Evolutionary conservation across 1,140 invertebrate species (phyloP), one percentile per base, ranked within the genome.

Genomic region (Penaeus indicus): DNA sequence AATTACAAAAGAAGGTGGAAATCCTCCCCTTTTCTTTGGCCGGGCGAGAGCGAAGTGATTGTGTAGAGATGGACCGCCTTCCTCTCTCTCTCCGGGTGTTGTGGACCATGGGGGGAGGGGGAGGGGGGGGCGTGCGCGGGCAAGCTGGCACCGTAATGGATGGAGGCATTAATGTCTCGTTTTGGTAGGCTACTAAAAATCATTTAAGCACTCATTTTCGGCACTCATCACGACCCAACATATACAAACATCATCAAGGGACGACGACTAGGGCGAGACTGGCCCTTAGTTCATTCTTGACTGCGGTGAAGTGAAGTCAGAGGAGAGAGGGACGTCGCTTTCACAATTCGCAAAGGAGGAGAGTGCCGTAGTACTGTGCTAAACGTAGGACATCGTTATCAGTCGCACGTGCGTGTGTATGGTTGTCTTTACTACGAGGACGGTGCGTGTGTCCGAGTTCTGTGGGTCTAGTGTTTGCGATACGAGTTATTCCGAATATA

Each of bases 171-270:
- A 88, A 88, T 88, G 86, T 54, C 86, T 88, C 86, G 69, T 88
- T 88, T 62, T 75, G 80, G 80, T 83, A 83, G 86, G 80, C 86
- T 88, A 88, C 86, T 88, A 88, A 88, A 88, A 83, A 88, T 88
- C 86, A 88, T 82, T 88, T 88, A 88, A 88, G 86, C 80, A 88
- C 86, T 83, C 86, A 83, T 88, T 88, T 88, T 88, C 79, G 27
- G 69, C 80, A 64, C 80, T 75, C 80, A 75, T 77, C 86, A 63
- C 69, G 80, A 60, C 63, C 47, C 61, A 61, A 81, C 79, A 63
- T 82, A 82, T 88, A 88, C 86, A 75, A 81, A 81, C 86, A 82
- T n/a, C 54, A 42, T 60, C 77, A 21, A 42, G 77, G 60, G 62
- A 80, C 75, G 67, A 21, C n/a, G 47, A 47, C 85, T 25, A 42